Conservation (phyloP, 2,797 vertebrate species). For the Crypturellus tataupa region DNA sequence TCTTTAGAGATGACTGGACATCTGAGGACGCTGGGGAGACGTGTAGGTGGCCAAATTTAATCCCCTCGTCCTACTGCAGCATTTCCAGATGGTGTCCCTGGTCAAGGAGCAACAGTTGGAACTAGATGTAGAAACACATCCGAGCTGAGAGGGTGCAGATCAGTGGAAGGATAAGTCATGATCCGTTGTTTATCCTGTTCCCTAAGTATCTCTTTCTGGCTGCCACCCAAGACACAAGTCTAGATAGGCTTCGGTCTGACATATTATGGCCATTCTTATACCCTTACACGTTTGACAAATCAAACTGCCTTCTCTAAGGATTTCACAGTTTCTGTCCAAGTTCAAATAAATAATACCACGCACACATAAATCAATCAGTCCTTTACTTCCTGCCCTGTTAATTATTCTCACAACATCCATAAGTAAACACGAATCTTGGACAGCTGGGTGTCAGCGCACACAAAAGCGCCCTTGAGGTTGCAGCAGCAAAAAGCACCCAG, state of each 20-base stretch:
- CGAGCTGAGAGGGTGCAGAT: background rate
- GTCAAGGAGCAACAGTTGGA: background rate
- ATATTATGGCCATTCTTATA: background rate
- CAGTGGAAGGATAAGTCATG: background rate
- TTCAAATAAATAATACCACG: background rate
- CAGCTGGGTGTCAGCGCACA: slow-evolving; percentile 50
- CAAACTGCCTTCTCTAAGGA: background rate
- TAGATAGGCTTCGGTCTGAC: background rate
- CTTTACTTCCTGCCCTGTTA: slow-evolving; percentile 61
- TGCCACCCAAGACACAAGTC: background rate
- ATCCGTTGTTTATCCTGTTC: background rate
- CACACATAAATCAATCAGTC: background rate
- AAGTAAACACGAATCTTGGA: slow-evolving; percentile 53
- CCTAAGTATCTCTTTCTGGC: background rate
- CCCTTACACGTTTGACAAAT: background rate
- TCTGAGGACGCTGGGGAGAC: background rate
- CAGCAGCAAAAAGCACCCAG: slow-evolving; percentile 73
- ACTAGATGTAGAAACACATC: background rate
- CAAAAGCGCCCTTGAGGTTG: slow-evolving; percentile 71
- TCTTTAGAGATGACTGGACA: background rate
- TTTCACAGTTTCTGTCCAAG: background rate
- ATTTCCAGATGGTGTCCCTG: background rate
- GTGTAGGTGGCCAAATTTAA: rapidly evolving
- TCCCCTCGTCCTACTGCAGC: background rate
- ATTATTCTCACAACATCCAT: slow-evolving; percentile 56